Conservation (phyloP, 2,797 vertebrate species). For the Chaetophractus vellerosus region DNA sequence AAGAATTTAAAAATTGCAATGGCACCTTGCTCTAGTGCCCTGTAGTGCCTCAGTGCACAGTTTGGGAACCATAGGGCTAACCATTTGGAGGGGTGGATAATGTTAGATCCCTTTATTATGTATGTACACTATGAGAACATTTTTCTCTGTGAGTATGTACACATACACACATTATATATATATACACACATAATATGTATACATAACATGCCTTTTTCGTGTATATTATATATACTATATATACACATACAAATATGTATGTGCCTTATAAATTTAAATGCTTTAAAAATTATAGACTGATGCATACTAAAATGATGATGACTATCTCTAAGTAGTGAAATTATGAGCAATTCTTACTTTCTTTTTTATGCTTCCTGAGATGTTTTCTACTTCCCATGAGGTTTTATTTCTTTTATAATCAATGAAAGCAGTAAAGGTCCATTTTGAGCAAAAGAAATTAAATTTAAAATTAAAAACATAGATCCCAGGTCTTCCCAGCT, state of each 20-base stretch:
- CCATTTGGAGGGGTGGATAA: background rate
- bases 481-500: background rate
- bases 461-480: background rate
- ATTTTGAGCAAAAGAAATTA: constrained; percentile 49
- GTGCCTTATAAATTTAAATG: background rate
- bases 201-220: background rate
- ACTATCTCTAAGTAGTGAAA: constrained; percentile 2
- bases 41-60: background rate
- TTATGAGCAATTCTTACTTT: background rate
- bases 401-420: constrained; percentile 2
- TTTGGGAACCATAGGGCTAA: background rate
- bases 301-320: background rate
- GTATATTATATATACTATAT: background rate
- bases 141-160: background rate
- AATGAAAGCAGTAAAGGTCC: background rate
- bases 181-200: background rate
- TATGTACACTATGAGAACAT: background rate
- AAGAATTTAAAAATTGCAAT: background rate
- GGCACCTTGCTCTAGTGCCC: background rate
- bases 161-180: background rate
- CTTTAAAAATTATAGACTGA: constrained; percentile 30
- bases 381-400: background rate
- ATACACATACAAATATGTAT: background rate
- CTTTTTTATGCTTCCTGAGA: background rate
- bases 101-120: background rate